Evolutionary conservation across 2,888 invertebrate genomes (phyloP).

Genomic region (Tipula unca): DNA sequence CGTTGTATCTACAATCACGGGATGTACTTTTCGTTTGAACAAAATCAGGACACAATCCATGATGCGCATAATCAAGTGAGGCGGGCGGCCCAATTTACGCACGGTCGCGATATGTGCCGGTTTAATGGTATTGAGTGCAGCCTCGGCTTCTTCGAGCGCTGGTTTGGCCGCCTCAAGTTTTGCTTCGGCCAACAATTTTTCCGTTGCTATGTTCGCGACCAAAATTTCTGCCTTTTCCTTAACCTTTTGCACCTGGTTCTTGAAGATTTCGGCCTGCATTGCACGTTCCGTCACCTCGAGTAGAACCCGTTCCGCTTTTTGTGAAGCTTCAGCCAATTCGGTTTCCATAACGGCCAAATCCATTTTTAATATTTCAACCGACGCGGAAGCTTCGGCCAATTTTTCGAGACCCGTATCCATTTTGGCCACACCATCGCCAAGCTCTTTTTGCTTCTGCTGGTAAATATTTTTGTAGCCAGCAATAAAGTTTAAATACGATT

Average conservation of each 20-base stretch:
- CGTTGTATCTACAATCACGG: conserved; percentile 71
- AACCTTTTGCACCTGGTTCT: conserved; percentile 90
- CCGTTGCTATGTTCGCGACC: conserved; percentile 77
- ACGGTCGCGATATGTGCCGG: conserved; percentile 95
- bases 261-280: conserved; percentile 90
- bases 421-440: conserved; percentile 80
- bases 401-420: conserved; percentile 96
- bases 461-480: conserved; percentile 93
- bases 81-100: conserved; percentile 87
- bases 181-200: conserved; percentile 83
- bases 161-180: conserved; percentile 94
- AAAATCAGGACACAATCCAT: conserved; percentile 94
- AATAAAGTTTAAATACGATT: conserved; percentile 92
- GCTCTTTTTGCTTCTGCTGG: conserved; percentile 75
- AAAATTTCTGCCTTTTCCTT: conserved; percentile 91
- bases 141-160: conserved; percentile 89
- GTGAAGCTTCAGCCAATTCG: conserved; percentile 84
- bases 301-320: conserved; percentile 81
- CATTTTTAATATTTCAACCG: conserved; percentile 83
- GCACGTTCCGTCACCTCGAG: conserved; percentile 88
- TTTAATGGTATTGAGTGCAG: conserved; percentile 91
- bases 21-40: conserved; percentile 81
- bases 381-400: conserved; percentile 88
- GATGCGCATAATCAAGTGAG: conserved; percentile 94
- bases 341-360: conserved; percentile 92